Base-by-base conservation (phyloP, 2,797 vertebrate species). In the Remorina albescens region DNA sequence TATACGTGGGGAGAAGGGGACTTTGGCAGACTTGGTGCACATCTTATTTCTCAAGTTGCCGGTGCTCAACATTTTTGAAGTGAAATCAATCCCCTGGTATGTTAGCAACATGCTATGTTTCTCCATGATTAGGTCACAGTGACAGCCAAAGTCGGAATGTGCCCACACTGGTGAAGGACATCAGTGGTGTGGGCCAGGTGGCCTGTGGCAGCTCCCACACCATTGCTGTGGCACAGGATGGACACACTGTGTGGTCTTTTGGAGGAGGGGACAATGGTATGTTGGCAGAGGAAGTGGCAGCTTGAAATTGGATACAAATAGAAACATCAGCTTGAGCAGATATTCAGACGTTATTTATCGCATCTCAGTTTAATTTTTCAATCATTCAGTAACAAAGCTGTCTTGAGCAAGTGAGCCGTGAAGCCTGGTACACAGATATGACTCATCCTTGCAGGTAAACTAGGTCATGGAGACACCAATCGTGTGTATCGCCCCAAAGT, bases 1-100 rank as follows among this genome's bases (percentile, higher is more conserved):
- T 96, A 96, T 67, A 96, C 95, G 2, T 96, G 95, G 95, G 95
- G 95, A 39, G 95, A 96, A 82, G 95, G 95, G 16, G 95, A 96
- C 86, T 96, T 96, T 68, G 95, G 95, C 37, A 90, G 95, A 86
- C 93, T 96, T 26, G 95, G 95, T 96, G 86, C 23, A 11, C 8
- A 21, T 11, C 0, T 60, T 16, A 36, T 51, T 64, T 79, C 21
- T 81, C 8, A 18, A 61, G n/a, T 63, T 25, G 13, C 18, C 57
- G 25, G 18, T 18, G 9, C 26, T 68, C 5, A 51, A 8, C 6
- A 25, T 12, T 63, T 54, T 49, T 34, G 46, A 28, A 25, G 5
- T 57, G 12, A 66, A 41, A 51, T 46, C 2, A 3, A 5, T 57
- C 11, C 5, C 60, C 23, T 41, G 28, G 9, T 47, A 50, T 28